Base-by-base conservation (phyloP, 2,888 invertebrate genomes). In the Coenonympha arcania region DNA sequence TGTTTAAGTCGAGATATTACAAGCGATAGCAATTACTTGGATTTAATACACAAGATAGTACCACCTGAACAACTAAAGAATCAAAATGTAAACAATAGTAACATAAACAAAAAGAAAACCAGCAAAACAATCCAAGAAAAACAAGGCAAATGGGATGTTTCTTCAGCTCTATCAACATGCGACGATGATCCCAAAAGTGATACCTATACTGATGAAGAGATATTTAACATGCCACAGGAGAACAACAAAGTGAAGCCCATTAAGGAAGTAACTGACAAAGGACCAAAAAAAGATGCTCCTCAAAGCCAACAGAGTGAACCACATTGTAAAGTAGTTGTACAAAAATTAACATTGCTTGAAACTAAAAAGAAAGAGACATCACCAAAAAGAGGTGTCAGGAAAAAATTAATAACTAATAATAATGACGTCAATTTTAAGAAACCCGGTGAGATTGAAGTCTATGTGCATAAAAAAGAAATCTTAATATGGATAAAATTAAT, bases 201-300 rank as follows among this genome's bases (percentile, higher is more conserved):
- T 42, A 82, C 82, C 46, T 85, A 63, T 50, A 82, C 85, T 40
- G 85, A 85, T 71, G 84, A 85, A 57, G 83, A 84, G 61, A 74
- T 76, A 63, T 75, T 81, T 58, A 55, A 61, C 52, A 48, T 42
- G 13, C 52, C 37, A 26, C 43, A 60, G 54, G 57, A 50, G 18
- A 49, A 55, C 43, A 54, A 34, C 22, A 41, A 33, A 55, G 56
- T 33, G 47, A 49, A 19, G 18, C 9, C 54, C 52, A 24, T 22
- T 15, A 50, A 24, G 4, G 48, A 55, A 30, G 6, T 52, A 28
- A 6, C n/a, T 20, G 31, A 45, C 18, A 47, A 41, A 48, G 41
- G 39, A 15, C n/a, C 2, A 11, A 13, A 41, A 48, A 31, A 6
- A 8, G 49, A 5, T 45, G 39, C 4, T 8, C 6, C 19, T n/a